phyloP scores from a whole-genome alignment of 2,888 invertebrate genomes.

The Agrilus biguttatus region DNA sequence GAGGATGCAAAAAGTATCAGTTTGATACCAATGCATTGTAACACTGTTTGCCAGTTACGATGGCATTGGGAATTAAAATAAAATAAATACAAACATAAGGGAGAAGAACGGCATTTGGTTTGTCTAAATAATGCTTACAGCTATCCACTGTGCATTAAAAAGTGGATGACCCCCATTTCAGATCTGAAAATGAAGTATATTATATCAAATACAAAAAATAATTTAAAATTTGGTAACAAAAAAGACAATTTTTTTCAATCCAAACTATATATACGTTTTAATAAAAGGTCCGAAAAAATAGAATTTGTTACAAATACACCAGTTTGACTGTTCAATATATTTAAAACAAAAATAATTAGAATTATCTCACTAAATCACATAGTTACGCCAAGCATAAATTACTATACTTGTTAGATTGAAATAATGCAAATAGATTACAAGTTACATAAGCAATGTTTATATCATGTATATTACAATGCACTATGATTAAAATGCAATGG shows the following conservation, averaged over 20 bases:
- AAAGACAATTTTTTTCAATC: too few species aligned
- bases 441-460: too few species aligned
- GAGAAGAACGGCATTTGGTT: conserved; percentile 10
- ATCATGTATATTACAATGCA: too few species aligned
- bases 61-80: conserved; percentile 13
- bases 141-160: conserved; percentile 17
- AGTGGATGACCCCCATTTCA: conserved; percentile 25
- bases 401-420: too few species aligned
- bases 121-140: background rate
- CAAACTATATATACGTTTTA: too few species aligned
- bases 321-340: background rate
- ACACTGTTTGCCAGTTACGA: conserved; percentile 7
- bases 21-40: conserved; percentile 15
- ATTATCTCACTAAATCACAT: background rate
- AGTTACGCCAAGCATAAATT: background rate
- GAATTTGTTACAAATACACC: conserved; percentile 1
- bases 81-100: conserved; percentile 10
- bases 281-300: too few species aligned
- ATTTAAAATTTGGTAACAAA: too few species aligned
- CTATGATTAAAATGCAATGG: too few species aligned
- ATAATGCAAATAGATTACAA: too few species aligned
- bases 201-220: too few species aligned
- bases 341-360: too few species aligned
- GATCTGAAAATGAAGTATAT: conserved; percentile 17
- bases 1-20: conserved; percentile 9